These are phyloP conservation scores for Pitangus sulphuratus DNA, from an alignment of 2,797 vertebrate species.

Conservation along the genomic window DNA sequence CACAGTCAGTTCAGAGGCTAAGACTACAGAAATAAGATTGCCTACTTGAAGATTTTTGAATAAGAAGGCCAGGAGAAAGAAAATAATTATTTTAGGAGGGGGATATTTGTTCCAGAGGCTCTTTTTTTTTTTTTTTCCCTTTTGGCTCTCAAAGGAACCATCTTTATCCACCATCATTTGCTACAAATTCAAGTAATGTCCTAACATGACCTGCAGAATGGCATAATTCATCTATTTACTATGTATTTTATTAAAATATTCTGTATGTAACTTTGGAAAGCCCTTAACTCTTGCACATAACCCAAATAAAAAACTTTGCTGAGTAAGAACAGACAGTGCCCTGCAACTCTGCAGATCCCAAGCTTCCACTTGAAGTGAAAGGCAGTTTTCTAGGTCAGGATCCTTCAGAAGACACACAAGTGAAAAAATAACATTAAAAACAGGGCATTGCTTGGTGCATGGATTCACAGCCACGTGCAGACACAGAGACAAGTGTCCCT, in stretches of 20 bases:
- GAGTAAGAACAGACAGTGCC: background rate
- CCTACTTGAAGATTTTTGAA: background rate
- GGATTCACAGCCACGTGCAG: accelerated
- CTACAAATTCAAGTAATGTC: background rate
- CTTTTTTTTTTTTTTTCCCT: background rate
- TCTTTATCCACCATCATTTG: background rate
- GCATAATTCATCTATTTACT: background rate
- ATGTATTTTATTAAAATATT: background rate
- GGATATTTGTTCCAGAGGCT: background rate
- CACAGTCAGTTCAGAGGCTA: background rate
- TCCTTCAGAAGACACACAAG: background rate
- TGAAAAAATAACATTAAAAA: background rate
- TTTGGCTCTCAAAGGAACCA: background rate
- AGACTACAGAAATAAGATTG: background rate
- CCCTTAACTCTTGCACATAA: background rate
- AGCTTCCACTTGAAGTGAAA: background rate
- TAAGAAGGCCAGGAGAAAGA: background rate
- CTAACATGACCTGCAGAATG: background rate
- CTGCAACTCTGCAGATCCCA: background rate
- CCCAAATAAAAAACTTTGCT: background rate
- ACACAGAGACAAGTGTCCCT: background rate
- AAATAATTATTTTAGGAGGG: background rate
- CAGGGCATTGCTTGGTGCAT: background rate
- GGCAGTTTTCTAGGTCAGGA: background rate
- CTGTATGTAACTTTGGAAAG: background rate